These are phyloP conservation scores for Nilaparvata lugens DNA, from an alignment of 1,140 invertebrate species.

Conservation along the genomic window DNA sequence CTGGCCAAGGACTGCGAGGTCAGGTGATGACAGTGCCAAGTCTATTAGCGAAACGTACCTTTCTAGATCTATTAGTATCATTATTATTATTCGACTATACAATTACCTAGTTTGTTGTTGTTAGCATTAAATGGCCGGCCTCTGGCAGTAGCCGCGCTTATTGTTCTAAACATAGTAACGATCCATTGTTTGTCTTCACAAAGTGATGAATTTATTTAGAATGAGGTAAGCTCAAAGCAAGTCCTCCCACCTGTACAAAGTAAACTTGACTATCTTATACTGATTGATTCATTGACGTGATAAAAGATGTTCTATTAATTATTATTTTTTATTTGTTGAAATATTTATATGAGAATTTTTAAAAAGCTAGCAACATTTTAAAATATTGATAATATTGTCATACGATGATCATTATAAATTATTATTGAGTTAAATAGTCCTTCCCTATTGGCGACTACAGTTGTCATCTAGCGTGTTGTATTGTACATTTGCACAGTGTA, in stretches of 20 bases:
- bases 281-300: neutral
- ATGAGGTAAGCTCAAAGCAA: constrained; percentile 23
- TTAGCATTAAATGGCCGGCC: constrained; percentile 19
- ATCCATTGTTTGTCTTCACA: constrained; percentile 23
- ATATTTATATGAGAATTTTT: constrained; percentile 15
- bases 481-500: constrained; percentile 31
- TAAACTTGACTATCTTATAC: neutral
- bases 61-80: neutral
- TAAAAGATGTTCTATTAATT: constrained; percentile 12
- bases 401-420: constrained; percentile 17
- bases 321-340: constrained; percentile 18
- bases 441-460: neutral
- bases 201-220: constrained; percentile 23
- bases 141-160: constrained; percentile 10
- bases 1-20: constrained; percentile 73
- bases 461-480: constrained; percentile 7
- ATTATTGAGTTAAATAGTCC: constrained; percentile 15
- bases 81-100: constrained; percentile 15
- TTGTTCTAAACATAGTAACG: constrained; percentile 15
- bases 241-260: constrained; percentile 17
- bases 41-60: constrained; percentile 5
- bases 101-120: constrained; percentile 25
- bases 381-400: constrained; percentile 24
- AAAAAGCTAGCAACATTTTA: constrained; percentile 1
- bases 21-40: constrained; percentile 51